Conservation (phyloP, 1,140 invertebrate species). For the Aphis craccivora region DNA sequence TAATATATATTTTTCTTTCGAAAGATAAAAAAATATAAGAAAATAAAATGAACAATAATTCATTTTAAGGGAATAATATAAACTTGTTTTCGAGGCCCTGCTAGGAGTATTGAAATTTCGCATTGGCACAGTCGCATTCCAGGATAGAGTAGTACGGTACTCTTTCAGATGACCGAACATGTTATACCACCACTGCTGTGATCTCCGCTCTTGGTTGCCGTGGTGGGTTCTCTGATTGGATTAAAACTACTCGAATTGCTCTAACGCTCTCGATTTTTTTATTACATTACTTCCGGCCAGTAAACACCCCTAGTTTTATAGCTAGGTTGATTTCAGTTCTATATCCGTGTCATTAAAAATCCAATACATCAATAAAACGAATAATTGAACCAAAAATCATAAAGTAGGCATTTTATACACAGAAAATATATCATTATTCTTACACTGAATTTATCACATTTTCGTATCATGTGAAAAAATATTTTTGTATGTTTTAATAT, state of each 20-base stretch:
- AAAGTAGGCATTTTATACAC: neutral
- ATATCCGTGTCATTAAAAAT: neutral
- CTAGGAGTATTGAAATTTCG: slow-evolving; percentile 43
- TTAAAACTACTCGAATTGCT: slow-evolving; percentile 53
- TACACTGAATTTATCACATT: neutral
- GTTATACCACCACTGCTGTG: neutral
- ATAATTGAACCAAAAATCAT: neutral
- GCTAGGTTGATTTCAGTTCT: neutral
- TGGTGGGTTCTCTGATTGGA: slow-evolving; percentile 37
- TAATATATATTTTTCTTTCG: neutral
- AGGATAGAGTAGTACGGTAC: neutral
- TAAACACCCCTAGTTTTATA: slow-evolving; percentile 39
- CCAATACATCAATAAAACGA: neutral
- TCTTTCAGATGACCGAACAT: slow-evolving; percentile 44
- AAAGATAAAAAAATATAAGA: neutral
- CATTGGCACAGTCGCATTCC: slow-evolving; percentile 46
- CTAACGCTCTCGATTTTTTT: slow-evolving; percentile 52
- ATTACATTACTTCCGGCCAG: slow-evolving; percentile 49
- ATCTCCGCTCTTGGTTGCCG: neutral
- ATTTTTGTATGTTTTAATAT: neutral
- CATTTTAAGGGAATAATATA: slow-evolving; percentile 43
- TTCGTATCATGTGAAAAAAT: neutral
- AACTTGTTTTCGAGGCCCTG: neutral
- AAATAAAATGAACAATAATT: slow-evolving; percentile 38
- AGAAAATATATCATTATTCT: neutral